Percentiles rank a stretch among this genome's conserved stretches.
phyloP scores from a whole-genome alignment of 53 echinoderm and acorn worm species.

The Mesocentrotus franciscanus region DNA sequence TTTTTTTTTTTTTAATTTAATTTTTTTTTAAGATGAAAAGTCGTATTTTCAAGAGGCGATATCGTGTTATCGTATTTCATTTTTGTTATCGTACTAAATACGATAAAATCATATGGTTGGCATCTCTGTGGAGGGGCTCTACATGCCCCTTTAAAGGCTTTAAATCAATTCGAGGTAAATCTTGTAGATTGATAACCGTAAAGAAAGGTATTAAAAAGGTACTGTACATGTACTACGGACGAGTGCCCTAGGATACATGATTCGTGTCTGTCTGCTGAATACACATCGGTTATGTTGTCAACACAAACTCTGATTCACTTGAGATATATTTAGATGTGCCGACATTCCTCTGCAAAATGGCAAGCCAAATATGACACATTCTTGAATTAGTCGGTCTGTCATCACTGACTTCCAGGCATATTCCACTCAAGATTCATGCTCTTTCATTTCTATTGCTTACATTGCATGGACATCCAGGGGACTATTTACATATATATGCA shows the following conservation, averaged over 20 bases:
- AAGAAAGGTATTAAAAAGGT: background rate
- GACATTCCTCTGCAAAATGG: conserved; percentile 47
- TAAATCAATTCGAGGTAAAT: background rate
- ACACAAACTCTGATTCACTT: conserved; percentile 19
- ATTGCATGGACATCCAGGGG: background rate
- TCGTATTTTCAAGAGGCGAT: no score
- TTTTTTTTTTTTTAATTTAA: no score
- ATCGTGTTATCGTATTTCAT: no score
- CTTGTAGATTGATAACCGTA: background rate
- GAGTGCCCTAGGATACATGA: background rate
- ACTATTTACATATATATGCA: no score
- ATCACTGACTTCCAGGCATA: conserved; percentile 28
- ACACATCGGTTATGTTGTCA: conserved; percentile 9
- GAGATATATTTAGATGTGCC: conserved; percentile 10
- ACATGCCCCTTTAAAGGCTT: no score
- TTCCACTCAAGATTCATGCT: background rate
- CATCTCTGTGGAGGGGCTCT: no score
- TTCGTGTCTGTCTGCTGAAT: conserved; percentile 1
- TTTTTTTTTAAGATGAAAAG: no score
- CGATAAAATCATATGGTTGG: no score
- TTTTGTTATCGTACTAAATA: no score
- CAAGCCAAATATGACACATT: conserved; percentile 19
- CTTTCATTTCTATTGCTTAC: background rate
- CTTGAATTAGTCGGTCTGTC: conserved; percentile 59
- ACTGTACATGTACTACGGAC: background rate